phyloP scores from a whole-genome alignment of 2,113 vertebrate species.

The Bostrychus sinensis region DNA sequence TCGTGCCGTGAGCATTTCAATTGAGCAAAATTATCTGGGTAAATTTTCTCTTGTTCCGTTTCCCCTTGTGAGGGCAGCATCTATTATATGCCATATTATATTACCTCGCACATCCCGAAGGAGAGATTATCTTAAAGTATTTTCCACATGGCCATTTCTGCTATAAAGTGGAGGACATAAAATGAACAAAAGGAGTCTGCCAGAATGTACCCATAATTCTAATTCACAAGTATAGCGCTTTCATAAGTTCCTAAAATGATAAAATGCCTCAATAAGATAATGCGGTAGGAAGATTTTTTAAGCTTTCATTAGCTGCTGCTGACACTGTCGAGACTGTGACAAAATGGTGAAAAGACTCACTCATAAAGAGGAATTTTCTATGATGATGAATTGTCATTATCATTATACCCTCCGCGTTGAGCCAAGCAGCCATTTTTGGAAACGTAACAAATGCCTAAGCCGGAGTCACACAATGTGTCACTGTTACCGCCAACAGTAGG shows the following conservation, averaged over 20 bases:
- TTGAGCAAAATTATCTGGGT: slow-evolving; percentile 5
- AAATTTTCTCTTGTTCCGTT: slow-evolving; percentile 20
- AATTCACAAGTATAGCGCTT: slow-evolving; percentile 24
- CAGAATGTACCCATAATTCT: slow-evolving; percentile 38
- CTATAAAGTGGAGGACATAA: slow-evolving; percentile 37
- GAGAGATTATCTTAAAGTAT: slow-evolving; percentile 65
- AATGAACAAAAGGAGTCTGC: slow-evolving; percentile 48
- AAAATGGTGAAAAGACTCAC: slow-evolving; percentile 50
- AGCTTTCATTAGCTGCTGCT: slow-evolving; percentile 49
- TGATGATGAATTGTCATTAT: slow-evolving; percentile 67
- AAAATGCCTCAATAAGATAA: slow-evolving; percentile 45
- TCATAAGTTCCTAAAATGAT: slow-evolving; percentile 40
- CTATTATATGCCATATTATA: slow-evolving; percentile 49
- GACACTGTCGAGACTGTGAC: slow-evolving; percentile 46
- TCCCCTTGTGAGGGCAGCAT: slow-evolving; percentile 39
- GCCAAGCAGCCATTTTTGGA: slow-evolving; percentile 60
- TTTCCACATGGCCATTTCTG: slow-evolving; percentile 49
- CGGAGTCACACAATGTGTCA: slow-evolving; percentile 41
- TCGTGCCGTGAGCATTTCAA: slow-evolving; percentile 15
- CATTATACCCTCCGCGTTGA: slow-evolving; percentile 51
- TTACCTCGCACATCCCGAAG: slow-evolving; percentile 48
- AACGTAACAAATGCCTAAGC: slow-evolving; percentile 51
- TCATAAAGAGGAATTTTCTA: slow-evolving; percentile 60
- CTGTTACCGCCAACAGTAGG: slow-evolving; percentile 33
- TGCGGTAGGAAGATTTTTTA: slow-evolving; percentile 26